These are phyloP conservation scores for Hippolais icterina DNA, from an alignment of 2,113 vertebrate species.

Conservation along the genomic window DNA sequence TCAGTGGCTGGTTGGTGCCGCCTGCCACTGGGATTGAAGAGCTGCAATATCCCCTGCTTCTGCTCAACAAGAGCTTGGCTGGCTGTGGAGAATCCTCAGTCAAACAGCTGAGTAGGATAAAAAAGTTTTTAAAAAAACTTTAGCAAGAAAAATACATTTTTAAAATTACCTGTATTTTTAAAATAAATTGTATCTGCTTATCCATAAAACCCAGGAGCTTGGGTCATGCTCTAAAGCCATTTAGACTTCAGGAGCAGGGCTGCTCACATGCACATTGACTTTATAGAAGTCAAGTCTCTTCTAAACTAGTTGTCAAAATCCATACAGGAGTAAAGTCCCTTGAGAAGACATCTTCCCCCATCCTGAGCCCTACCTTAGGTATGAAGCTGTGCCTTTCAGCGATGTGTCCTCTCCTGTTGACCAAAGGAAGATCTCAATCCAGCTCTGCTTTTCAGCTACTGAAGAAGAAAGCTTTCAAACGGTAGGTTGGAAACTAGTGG, in stretches of 20 bases:
- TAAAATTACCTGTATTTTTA: not conserved
- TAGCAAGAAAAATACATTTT: not conserved
- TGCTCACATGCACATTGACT: fast-evolving
- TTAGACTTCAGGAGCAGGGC: not conserved
- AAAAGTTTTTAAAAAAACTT: not conserved
- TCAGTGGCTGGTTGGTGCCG: not conserved
- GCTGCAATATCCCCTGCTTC: not conserved
- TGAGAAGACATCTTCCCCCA: not conserved
- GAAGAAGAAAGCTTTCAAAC: not conserved
- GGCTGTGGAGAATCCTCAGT: not conserved
- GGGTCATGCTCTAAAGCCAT: not conserved
- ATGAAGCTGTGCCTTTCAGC: not conserved
- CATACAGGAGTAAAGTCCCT: not conserved
- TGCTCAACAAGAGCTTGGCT: not conserved
- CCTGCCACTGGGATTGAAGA: not conserved
- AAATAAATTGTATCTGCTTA: not conserved
- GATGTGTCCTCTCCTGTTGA: fast-evolving
- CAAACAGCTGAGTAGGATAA: not conserved
- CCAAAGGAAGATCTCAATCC: not conserved
- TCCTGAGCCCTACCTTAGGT: not conserved
- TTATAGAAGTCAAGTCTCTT: not conserved
- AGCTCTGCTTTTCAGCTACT: not conserved
- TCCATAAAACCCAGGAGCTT: not conserved
- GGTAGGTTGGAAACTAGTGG: not conserved
- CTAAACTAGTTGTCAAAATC: not conserved